Evolutionary conservation across 2,888 invertebrate genomes (phyloP), one percentile per base, ranked within the genome.

Genomic region (Drosophila tripunctata): DNA sequence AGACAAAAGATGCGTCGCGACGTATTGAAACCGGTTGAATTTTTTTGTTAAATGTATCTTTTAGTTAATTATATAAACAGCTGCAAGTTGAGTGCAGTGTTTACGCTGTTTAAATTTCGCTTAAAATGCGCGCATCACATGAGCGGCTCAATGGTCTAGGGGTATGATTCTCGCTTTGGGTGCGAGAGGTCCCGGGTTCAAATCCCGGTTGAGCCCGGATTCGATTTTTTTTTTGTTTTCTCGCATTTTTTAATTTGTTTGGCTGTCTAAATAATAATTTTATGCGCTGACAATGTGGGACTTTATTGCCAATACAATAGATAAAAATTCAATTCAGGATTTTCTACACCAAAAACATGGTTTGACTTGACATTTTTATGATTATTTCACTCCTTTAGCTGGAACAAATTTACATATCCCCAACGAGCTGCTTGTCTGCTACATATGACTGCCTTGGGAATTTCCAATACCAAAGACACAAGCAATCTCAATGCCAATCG

Each of bases 161-260:
- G 93, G 93, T 93, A 93, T 93, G 93, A 93, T 93, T 93, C 92
- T 93, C 93, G 93, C 93, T 93, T 93, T 92, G 93, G 93, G 93
- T 93, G 93, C 93, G 93, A 93, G 93, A 93, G 93, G 93, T 93
- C 93, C 93, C 93, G 93, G 93, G 93, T 93, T 93, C 93, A 93
- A 93, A 93, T 93, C 93, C 93, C 93, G 93, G 93, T 93, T 93
- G 93, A 93, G 93, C 93, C 93, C 93, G 31, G 79, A 30, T 43
- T 72, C 0, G 2, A 54, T 7, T 17, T 54, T 58, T 56, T 57
- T n/a, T n/a, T n/a, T n/a, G n/a, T n/a, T n/a, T n/a, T n/a, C n/a
- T 15, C 14, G 5, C 4, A 12, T 36, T 10, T 17, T n/a, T 12
- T n/a, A n/a, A n/a, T 41, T 44, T 35, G n/a, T 19, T 15, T 15